Base-by-base conservation (phyloP, 92 coral and sea anemone genomes). In the Bergia sp. region DNA sequence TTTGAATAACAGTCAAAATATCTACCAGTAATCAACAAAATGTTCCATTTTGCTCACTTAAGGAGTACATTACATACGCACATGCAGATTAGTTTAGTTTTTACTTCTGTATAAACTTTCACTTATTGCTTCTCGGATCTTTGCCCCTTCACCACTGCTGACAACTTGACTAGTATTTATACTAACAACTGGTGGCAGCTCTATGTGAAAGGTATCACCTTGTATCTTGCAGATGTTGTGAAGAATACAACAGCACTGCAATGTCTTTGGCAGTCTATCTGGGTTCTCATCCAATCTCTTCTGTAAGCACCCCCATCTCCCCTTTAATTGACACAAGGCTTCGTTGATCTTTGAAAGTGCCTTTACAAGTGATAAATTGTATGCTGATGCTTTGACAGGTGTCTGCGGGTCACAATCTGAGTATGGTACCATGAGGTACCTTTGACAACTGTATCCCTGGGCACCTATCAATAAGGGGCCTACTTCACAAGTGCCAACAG, bases 261-360 rank as follows among this genome's bases (percentile, higher is more conserved):
- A 21, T 38, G 79, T 76, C 79, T 39, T 41, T 0, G 79, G 79
- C 43, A 76, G 79, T 41, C 79, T 50, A 9, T 76, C 79, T 76
- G 79, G 53, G 49, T 76, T 76, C 9, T 76, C 79, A 39, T 76
- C 79, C 36, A 76, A 41, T 76, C 50, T 76, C 49, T 76, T 76
- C 79, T 76, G 79, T 7, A 76, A 41, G 53, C 80, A 76, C 23
- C 80, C 53, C 80, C 80, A 76, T 76, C 80, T 76, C 41, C 53
- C 80, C 53, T 76, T 76, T 76, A 76, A 76, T 12, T 76, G 79
- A 41, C 79, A 76, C 79, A 76, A 76, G 36, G 50, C n/a, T 15
- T 76, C 79, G 4, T 76, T 76, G 1, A 76, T 5, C 45, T 76
- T 76, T 41, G 23, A 9, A 4, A 76, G 53, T 39, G 53, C 49